Conservation (phyloP, 2,888 invertebrate genomes). For the Scelioninae gen. 1 region DNA sequence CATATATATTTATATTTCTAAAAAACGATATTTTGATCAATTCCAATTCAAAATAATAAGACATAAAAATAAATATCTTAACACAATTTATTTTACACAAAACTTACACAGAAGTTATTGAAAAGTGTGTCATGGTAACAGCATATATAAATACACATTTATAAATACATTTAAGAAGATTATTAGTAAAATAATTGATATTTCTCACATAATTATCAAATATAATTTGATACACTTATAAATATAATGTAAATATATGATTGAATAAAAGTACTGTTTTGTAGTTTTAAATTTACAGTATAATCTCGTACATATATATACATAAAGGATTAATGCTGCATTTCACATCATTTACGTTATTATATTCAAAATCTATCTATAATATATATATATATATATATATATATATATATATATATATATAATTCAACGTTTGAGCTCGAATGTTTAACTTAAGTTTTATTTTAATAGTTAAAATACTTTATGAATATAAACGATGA, state of each 20-base stretch:
- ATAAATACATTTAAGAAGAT: conserved; percentile 39
- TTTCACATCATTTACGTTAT: neutral
- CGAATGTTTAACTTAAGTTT: neutral
- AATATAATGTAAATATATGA: neutral
- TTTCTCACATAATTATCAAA: conserved; percentile 20
- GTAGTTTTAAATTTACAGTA: neutral
- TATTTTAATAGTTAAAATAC: neutral
- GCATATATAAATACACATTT: conserved; percentile 48
- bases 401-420: too few relatives aligned
- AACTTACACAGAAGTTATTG: conserved; percentile 52
- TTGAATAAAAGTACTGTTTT: neutral
- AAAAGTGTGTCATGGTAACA: conserved; percentile 36
- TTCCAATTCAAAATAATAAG: neutral
- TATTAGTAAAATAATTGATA: conserved; percentile 23
- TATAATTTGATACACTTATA: conserved; percentile 6
- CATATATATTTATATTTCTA: too few relatives aligned
- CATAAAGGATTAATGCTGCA: neutral
- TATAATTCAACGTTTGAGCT: neutral
- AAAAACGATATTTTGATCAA: too few relatives aligned
- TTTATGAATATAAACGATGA: too few relatives aligned
- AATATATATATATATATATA: too few relatives aligned
- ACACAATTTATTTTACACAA: conserved; percentile 50
- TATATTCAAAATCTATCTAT: too few relatives aligned
- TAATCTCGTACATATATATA: neutral
- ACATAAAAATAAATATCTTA: neutral